Percentiles rank a stretch among this genome's conserved stretches.
These are phyloP conservation scores for Ylistrum balloti DNA, from an alignment of 1,140 invertebrate species.

Conservation along the genomic window DNA sequence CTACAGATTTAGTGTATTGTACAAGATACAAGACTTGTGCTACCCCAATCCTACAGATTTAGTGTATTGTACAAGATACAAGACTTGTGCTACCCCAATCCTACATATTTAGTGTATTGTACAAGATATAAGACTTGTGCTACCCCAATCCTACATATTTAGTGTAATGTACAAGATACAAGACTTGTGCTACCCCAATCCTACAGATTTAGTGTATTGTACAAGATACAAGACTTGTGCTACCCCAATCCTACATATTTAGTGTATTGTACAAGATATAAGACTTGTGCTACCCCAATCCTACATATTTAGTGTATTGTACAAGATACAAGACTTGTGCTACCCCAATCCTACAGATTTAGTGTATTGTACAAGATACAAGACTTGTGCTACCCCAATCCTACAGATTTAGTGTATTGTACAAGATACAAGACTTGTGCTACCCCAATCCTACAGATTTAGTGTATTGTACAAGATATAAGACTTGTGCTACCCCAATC, in stretches of 20 bases:
- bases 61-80: neutral
- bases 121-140: neutral
- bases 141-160: neutral
- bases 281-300: neutral
- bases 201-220: neutral
- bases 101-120: neutral
- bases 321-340: neutral
- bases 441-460: neutral
- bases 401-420: neutral
- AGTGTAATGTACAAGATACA: neutral
- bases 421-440: neutral
- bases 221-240: neutral
- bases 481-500: neutral
- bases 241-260: neutral
- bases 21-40: neutral
- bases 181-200: neutral
- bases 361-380: neutral
- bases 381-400: neutral
- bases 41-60: neutral
- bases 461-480: too few relatives aligned
- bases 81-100: neutral
- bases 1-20: neutral
- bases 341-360: neutral
- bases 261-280: neutral
- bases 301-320: neutral